Evolutionary conservation across 2,113 vertebrate genomes (phyloP).

Genomic region (Sitta europaea): DNA sequence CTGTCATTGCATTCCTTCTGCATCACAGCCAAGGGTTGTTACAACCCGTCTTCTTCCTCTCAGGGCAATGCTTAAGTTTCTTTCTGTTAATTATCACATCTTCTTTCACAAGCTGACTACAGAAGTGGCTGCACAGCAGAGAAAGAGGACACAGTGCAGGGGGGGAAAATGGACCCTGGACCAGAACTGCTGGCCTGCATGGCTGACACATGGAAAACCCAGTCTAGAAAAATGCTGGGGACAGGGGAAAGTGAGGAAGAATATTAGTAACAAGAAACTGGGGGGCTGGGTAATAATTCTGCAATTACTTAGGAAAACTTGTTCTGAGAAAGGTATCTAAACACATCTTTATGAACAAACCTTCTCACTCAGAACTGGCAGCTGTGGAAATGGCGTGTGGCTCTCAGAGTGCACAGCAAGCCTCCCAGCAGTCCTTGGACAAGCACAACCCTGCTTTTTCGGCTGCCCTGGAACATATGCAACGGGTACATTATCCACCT

Average conservation of each 20-base stretch:
- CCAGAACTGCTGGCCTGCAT: not conserved
- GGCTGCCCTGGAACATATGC: not conserved
- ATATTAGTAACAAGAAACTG: not conserved
- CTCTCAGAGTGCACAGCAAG: rapidly evolving
- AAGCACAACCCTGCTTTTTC: not conserved
- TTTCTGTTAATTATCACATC: not conserved
- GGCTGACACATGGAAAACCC: not conserved
- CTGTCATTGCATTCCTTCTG: not conserved
- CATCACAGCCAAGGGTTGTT: not conserved
- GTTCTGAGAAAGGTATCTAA: not conserved
- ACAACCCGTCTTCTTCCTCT: not conserved
- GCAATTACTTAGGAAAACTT: not conserved
- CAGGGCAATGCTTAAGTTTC: not conserved
- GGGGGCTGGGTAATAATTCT: not conserved
- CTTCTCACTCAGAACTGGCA: not conserved
- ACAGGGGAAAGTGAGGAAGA: not conserved
- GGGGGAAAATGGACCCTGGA: not conserved
- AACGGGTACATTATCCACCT: rapidly evolving
- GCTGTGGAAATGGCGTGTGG: rapidly evolving
- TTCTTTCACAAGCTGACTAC: not conserved
- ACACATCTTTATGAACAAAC: not conserved
- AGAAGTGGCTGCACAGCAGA: not conserved
- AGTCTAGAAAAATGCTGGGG: not conserved
- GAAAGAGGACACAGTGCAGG: rapidly evolving
- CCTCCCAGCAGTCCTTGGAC: not conserved